A percentile compares a stretch with the other conserved stretches of the same genome.
These are phyloP conservation scores for Ormyrus rosae DNA, from an alignment of 2,888 invertebrate species.

Conservation along the genomic window DNA sequence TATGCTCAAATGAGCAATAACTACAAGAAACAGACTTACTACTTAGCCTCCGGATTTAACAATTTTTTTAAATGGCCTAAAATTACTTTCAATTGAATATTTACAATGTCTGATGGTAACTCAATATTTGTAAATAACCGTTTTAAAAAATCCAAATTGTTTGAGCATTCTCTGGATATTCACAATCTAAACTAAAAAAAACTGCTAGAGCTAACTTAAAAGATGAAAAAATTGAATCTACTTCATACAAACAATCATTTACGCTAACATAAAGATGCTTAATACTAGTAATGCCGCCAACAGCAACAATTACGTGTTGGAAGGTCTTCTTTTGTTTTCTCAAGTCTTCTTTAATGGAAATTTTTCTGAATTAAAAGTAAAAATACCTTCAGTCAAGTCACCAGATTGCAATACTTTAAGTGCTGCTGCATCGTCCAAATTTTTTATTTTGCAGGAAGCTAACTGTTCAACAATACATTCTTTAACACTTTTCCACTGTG, in stretches of 20 bases:
- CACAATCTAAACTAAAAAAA: constrained; percentile 6
- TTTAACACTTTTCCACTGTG: too few species aligned
- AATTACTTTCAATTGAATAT: background rate
- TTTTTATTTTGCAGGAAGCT: too few species aligned
- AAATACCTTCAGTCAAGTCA: too few species aligned
- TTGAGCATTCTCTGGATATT: constrained; percentile 7
- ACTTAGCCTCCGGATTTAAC: background rate
- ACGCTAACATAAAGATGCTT: background rate
- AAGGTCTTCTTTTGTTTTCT: too few species aligned
- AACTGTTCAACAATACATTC: too few species aligned
- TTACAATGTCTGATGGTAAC: background rate
- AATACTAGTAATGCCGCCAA: background rate
- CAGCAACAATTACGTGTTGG: too few species aligned
- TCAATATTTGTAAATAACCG: background rate
- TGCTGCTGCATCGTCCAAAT: too few species aligned
- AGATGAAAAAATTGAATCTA: background rate
- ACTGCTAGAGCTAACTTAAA: background rate
- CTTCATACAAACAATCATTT: background rate
- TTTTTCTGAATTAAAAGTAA: too few species aligned
- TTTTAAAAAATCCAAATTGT: constrained; percentile 16
- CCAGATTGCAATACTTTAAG: too few species aligned
- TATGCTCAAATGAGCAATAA: background rate
- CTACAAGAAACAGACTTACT: background rate
- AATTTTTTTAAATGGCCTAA: constrained; percentile 1
- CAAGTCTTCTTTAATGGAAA: too few species aligned